phyloP scores from a whole-genome alignment of 2,113 vertebrate genomes.

The Tyto alba region DNA sequence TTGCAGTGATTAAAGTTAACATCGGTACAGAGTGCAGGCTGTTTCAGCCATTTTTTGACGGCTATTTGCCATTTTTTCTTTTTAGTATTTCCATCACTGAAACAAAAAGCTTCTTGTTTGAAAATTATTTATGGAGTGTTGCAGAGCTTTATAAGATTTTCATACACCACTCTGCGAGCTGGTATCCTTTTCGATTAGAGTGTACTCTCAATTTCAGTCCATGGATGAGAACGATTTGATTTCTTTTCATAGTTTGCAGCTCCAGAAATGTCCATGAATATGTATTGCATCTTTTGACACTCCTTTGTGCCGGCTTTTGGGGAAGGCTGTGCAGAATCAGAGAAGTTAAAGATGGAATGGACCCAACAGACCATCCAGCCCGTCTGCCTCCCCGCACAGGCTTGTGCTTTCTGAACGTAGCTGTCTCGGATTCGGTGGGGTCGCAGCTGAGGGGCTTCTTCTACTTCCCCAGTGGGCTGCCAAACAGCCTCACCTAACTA shows the following conservation, averaged over 20 bases:
- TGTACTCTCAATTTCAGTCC: conserved; percentile 58
- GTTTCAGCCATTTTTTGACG: conserved; percentile 31
- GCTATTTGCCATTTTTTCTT: conserved; percentile 39
- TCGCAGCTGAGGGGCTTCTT: not conserved
- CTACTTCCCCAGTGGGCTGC: not conserved
- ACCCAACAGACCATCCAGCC: not conserved
- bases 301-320: not conserved
- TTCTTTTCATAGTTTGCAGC: conserved; percentile 57
- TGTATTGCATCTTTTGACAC: not conserved
- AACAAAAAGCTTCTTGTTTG: conserved; percentile 61
- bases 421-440: fast-evolving
- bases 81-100: conserved; percentile 57
- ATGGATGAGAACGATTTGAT: conserved; percentile 39
- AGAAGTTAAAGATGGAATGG: not conserved
- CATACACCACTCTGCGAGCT: conserved; percentile 43
- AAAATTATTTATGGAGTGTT: conserved; percentile 70
- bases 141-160: conserved; percentile 59
- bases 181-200: conserved; percentile 43
- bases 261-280: conserved; percentile 50
- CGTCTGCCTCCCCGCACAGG: not conserved
- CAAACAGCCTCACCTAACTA: not conserved
- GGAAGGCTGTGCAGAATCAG: not conserved
- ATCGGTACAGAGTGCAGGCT: not conserved
- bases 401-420: not conserved
- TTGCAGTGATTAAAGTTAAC: conserved; percentile 24